Evolutionary conservation across 1,140 invertebrate species (phyloP).

Genomic region (Augochlora pura): DNA sequence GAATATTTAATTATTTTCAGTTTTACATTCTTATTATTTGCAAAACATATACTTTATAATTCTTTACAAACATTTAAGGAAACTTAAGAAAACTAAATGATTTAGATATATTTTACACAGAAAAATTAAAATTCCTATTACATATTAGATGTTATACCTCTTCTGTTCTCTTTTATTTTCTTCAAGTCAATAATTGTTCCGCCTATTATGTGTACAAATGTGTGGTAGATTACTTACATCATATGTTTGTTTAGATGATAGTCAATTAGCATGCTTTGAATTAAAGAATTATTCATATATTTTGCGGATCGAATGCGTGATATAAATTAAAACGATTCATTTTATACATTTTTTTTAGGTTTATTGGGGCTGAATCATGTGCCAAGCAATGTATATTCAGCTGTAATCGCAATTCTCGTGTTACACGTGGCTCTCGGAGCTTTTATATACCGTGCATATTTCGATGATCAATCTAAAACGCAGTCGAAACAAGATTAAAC

Average conservation of each 20-base stretch:
- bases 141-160: neutral
- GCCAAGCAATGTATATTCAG: slow-evolving; percentile 87
- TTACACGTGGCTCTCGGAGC: slow-evolving; percentile 87
- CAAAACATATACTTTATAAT: neutral
- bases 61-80: neutral
- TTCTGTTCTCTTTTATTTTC: neutral
- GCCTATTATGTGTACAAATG: neutral
- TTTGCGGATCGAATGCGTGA: slow-evolving; percentile 9
- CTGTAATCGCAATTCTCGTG: slow-evolving; percentile 85
- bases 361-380: slow-evolving; percentile 82
- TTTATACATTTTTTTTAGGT: slow-evolving; percentile 76
- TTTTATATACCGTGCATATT: slow-evolving; percentile 89
- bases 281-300: neutral
- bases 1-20: slow-evolving; percentile 1
- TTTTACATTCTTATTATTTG: neutral
- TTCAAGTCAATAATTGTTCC: neutral
- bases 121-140: neutral
- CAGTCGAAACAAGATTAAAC: slow-evolving; percentile 70
- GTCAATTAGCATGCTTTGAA: neutral
- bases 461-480: slow-evolving; percentile 75
- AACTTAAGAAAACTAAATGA: neutral
- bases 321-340: slow-evolving; percentile 25
- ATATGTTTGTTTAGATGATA: slow-evolving; percentile 5
- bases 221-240: neutral
- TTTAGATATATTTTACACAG: neutral